Percentiles rank a stretch among this genome's conserved stretches.
Evolutionary conservation across 2,797 vertebrate genomes (phyloP).

Genomic region (Rhinichthys osculus): DNA sequence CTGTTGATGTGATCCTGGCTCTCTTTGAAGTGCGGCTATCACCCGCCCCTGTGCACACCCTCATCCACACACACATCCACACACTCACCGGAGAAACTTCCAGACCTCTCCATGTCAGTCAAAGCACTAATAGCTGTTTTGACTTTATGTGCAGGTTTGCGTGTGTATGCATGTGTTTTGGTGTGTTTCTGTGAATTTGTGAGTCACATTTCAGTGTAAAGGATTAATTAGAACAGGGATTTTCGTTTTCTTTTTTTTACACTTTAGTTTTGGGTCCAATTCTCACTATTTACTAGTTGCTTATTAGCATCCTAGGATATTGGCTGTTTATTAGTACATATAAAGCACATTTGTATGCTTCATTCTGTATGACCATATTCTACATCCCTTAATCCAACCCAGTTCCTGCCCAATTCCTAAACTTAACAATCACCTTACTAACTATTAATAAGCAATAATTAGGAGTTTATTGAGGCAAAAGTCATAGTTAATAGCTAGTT

Average conservation of each 20-base stretch:
- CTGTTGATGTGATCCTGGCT: conserved; percentile 57
- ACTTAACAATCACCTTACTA: no score
- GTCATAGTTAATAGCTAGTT: no score
- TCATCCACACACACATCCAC: conserved; percentile 38
- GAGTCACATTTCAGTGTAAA: conserved; percentile 45
- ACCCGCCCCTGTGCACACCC: conserved; percentile 45
- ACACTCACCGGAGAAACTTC: conserved; percentile 18
- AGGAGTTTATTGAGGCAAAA: no score
- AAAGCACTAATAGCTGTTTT: conserved; percentile 56
- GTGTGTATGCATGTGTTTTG: conserved; percentile 24
- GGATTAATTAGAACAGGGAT: background rate
- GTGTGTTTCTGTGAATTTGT: conserved; percentile 49
- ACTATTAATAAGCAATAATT: no score
- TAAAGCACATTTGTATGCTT: no score
- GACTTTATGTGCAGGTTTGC: conserved; percentile 51
- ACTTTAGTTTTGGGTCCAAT: no score
- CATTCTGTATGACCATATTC: no score
- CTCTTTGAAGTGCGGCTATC: conserved; percentile 63
- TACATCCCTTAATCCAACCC: no score
- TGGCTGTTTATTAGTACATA: no score
- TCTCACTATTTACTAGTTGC: no score
- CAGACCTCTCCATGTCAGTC: conserved; percentile 43
- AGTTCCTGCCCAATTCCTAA: no score
- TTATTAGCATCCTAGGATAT: no score
- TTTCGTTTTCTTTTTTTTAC: background rate